These are phyloP conservation scores for Stenichneumon culpator DNA, from an alignment of 2,888 invertebrate species.

Conservation along the genomic window DNA sequence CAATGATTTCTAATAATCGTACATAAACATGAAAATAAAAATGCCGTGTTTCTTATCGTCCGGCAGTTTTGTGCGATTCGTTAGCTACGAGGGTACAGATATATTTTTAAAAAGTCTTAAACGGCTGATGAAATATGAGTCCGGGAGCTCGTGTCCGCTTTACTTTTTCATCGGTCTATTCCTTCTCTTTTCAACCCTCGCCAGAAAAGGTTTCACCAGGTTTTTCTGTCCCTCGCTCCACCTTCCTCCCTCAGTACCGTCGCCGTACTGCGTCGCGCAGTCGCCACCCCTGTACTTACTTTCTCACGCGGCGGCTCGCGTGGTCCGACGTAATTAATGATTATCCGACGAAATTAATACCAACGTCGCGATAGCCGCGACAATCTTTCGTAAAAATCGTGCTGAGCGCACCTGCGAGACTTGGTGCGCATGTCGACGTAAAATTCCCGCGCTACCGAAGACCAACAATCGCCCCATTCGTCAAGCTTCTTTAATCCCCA, in stretches of 20 bases:
- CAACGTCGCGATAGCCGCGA: conserved; percentile 63
- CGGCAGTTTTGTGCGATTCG: conserved; percentile 36
- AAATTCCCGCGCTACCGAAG: conserved; percentile 33
- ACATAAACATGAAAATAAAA: background rate
- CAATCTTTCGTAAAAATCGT: conserved; percentile 49
- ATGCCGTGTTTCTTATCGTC: background rate
- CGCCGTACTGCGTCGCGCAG: conserved; percentile 34
- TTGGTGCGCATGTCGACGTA: conserved; percentile 30
- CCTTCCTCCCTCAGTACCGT: conserved; percentile 28
- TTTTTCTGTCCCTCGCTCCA: conserved; percentile 30
- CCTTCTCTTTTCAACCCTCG: conserved; percentile 45
- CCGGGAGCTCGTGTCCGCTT: conserved; percentile 59
- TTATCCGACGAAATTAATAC: conserved; percentile 70
- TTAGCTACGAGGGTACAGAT: conserved; percentile 34
- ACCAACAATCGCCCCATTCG: conserved; percentile 42
- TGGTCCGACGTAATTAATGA: conserved; percentile 66
- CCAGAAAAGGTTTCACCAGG: conserved; percentile 13
- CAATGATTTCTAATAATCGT: background rate
- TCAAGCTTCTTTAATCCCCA: conserved; percentile 34
- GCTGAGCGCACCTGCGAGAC: conserved; percentile 44
- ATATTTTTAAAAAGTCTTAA: conserved; percentile 64
- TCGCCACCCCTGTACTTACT: conserved; percentile 34
- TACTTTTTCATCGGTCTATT: conserved; percentile 62
- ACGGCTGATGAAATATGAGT: conserved; percentile 74
- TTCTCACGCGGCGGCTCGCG: conserved; percentile 29